phyloP scores from a whole-genome alignment of 2,113 vertebrate genomes.

The Pipa parva region DNA sequence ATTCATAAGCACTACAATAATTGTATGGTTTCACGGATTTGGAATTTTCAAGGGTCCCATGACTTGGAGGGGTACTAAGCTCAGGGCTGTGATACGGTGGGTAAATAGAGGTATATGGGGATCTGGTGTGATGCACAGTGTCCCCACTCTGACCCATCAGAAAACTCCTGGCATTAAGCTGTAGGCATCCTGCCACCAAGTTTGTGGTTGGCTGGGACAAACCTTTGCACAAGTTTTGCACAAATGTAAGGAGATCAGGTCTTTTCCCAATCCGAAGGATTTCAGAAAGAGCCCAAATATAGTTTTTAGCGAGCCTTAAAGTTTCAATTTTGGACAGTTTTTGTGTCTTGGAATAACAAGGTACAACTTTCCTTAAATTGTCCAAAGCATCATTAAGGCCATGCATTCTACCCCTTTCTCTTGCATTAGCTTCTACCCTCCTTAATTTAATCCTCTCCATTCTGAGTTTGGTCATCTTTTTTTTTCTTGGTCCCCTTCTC shows the following conservation, averaged over 20 bases:
- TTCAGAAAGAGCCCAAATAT: slow-evolving; percentile 98
- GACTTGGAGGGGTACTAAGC: slow-evolving; percentile 77
- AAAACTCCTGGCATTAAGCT: slow-evolving; percentile 94
- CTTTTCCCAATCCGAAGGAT: slow-evolving; percentile 92
- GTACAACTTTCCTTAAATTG: slow-evolving; percentile 96
- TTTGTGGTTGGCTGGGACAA: slow-evolving; percentile 98
- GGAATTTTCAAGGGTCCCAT: slow-evolving; percentile 77
- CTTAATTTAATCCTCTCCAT: slow-evolving; percentile 84
- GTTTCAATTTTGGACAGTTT: slow-evolving; percentile 99
- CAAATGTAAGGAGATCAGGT: slow-evolving; percentile 93
- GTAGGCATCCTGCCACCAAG: slow-evolving; percentile 97
- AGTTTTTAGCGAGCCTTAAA: slow-evolving; percentile 94
- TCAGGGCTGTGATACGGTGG: slow-evolving; percentile 85
- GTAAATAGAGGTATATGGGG: slow-evolving; percentile 86
- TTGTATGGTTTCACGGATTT: slow-evolving; percentile 92
- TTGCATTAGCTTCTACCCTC: slow-evolving; percentile 88
- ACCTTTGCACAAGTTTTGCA: slow-evolving; percentile 97
- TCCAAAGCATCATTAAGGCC: slow-evolving; percentile 92
- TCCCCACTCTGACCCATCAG: slow-evolving; percentile 90
- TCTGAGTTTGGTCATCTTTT: slow-evolving; percentile 79
- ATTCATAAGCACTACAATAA: slow-evolving; percentile 88
- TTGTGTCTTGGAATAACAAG: slow-evolving; percentile 97
- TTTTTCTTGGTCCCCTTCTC: slow-evolving; percentile 87
- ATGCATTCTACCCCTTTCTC: slow-evolving; percentile 94
- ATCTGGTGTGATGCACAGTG: slow-evolving; percentile 73